Base-by-base conservation (phyloP, 2,797 vertebrate species). In the Fistularia commersonii region DNA sequence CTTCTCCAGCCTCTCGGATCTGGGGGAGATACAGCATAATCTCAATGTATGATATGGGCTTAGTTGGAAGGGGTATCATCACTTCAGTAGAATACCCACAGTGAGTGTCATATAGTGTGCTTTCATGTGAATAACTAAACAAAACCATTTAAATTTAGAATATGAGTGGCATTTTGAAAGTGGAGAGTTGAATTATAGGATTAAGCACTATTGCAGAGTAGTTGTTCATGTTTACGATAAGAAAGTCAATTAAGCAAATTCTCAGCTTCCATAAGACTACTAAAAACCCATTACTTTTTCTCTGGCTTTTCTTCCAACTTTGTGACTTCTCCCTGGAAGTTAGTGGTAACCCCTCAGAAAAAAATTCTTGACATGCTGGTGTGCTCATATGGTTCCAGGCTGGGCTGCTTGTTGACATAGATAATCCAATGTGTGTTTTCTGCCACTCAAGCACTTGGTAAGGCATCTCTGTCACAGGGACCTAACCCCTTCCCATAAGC, bases 401-500 rank as follows among this genome's bases (percentile, higher is more conserved):
- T 66, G 48, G 54, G 55, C 57, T 39, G 56, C 66, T 77, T 77
- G 80, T 83, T 82, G 82, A 82, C 74, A 76, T 61, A 68, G 70
- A 79, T 81, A 76, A 86, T 78, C 86, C 75, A 67, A 51, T 64
- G 65, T 70, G 70, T 74, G 74, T 68, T 64, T 74, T 82, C 76
- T 77, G 82, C 69, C 77, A 78, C 61, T 64, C 72, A 55, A 55
- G 61, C 61, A 60, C 72, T 66, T 64, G 56, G 57, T 23, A 68
- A 73, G 69, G 62, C 82, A 72, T 78, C 74, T 64, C 66, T 72
- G 70, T 79, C 76, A 79, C 76, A 42, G 48, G 64, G 64, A 73
- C 83, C 84, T 77, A 83, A 83, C 79, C 58, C 86, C 77, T 75
- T 77, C 66, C 73, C 76, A 61, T 88, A 88, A 88, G 69, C 76